These are phyloP conservation scores for Yponomeuta cagnagella DNA, from an alignment of 2,888 invertebrate genomes.

Conservation along the genomic window DNA sequence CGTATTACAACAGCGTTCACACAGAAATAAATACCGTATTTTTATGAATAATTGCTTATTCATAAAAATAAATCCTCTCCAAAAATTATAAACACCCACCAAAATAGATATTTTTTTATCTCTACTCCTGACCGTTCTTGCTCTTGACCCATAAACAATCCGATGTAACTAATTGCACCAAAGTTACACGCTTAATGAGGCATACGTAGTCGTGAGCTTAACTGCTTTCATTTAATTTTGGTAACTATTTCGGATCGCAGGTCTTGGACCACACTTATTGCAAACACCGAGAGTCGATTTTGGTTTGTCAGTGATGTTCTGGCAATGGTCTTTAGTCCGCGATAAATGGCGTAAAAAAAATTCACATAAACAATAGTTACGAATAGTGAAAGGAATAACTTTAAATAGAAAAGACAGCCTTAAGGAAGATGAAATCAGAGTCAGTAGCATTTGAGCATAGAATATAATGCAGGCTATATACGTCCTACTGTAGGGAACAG, in stretches of 20 bases:
- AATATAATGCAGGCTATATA: too few relatives aligned
- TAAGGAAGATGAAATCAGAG: too few relatives aligned
- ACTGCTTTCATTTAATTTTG: neutral
- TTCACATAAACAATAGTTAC: too few relatives aligned
- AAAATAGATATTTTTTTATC: neutral
- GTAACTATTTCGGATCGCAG: neutral
- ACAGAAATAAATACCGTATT: too few relatives aligned
- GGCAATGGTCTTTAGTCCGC: neutral
- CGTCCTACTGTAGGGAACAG: too few relatives aligned
- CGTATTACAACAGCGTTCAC: too few relatives aligned
- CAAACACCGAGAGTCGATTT: neutral
- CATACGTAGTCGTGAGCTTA: neutral
- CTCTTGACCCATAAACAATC: neutral
- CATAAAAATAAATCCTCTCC: too few relatives aligned
- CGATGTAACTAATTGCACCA: neutral
- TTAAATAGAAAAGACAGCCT: too few relatives aligned
- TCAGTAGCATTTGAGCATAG: too few relatives aligned
- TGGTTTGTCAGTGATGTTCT: neutral
- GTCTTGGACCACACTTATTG: neutral
- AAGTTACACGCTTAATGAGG: neutral
- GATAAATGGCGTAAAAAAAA: too few relatives aligned
- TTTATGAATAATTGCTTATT: too few relatives aligned
- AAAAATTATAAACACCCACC: neutral
- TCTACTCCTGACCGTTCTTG: neutral
- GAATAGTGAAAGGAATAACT: too few relatives aligned